phyloP scores from a whole-genome alignment of 1,140 invertebrate species.

The Scaptomyza pallida region DNA sequence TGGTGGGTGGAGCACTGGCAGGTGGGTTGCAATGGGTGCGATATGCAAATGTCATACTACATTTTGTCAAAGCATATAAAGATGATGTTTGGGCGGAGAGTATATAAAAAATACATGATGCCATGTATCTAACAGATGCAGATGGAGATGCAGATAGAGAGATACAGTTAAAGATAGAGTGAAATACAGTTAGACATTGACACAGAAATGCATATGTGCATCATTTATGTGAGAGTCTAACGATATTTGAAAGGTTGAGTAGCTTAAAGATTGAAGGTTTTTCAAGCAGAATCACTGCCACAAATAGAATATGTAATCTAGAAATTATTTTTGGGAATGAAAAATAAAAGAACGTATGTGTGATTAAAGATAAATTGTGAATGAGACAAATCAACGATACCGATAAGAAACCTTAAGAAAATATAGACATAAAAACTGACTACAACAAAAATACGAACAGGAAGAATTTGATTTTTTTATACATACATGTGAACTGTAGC shows the following conservation, averaged over 20 bases:
- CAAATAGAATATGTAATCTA: slow-evolving; percentile 25
- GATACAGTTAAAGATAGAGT: slow-evolving; percentile 31
- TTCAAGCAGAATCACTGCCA: slow-evolving; percentile 20
- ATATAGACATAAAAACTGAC: not conserved
- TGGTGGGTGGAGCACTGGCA: not conserved
- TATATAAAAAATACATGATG: slow-evolving; percentile 76
- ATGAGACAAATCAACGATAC: too few species aligned
- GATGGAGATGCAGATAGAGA: slow-evolving; percentile 36
- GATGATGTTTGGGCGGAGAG: slow-evolving; percentile 65
- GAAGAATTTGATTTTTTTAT: not conserved
- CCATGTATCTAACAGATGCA: slow-evolving; percentile 59
- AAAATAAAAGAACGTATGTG: too few species aligned
- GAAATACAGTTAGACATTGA: slow-evolving; percentile 18
- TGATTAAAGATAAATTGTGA: too few species aligned
- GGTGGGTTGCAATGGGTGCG: slow-evolving; percentile 41
- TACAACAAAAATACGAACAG: not conserved
- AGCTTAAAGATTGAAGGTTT: slow-evolving; percentile 35
- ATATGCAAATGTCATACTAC: slow-evolving; percentile 77
- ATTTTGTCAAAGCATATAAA: slow-evolving; percentile 83
- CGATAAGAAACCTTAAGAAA: too few species aligned
- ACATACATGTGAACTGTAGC: not conserved
- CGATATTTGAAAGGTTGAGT: slow-evolving; percentile 20
- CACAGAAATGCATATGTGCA: slow-evolving; percentile 65
- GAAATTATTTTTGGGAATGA: too few species aligned
- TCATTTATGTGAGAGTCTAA: slow-evolving; percentile 49